Evolutionary conservation across 92 coral and sea anemone genomes (phyloP).

Genomic region (Phenganax stokvisi): DNA sequence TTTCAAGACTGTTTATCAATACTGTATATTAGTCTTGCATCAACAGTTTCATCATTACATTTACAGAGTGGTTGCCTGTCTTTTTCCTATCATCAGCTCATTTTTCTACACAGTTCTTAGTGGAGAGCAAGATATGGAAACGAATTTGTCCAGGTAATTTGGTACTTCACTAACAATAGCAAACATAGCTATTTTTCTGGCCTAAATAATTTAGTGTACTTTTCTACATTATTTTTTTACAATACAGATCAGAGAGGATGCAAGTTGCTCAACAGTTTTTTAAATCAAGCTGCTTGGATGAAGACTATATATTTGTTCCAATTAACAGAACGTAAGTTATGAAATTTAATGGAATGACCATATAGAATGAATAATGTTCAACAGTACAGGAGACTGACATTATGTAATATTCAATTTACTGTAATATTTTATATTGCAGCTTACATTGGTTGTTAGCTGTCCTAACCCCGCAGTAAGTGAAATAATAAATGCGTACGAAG

Average conservation of each 20-base stretch:
- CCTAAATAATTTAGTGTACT: no score
- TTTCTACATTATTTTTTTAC: no score
- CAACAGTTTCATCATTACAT: neutral
- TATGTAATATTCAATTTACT: neutral
- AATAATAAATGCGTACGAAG: no score
- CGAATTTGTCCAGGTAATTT: neutral
- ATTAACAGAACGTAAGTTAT: conserved; percentile 54
- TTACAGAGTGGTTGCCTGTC: neutral
- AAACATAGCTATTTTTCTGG: no score
- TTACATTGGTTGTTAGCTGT: conserved; percentile 30
- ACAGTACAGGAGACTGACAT: neutral
- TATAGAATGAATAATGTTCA: no score
- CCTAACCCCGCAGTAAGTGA: neutral
- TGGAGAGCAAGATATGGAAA: neutral
- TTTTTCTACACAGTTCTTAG: neutral
- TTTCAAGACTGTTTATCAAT: neutral
- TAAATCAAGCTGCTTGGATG: conserved; percentile 36
- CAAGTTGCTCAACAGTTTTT: conserved; percentile 47
- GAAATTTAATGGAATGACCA: neutral
- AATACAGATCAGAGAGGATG: conserved; percentile 39
- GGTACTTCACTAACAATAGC: neutral
- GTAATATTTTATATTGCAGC: conserved; percentile 27
- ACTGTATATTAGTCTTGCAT: neutral
- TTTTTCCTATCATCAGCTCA: neutral
- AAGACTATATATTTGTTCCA: conserved; percentile 50